Base-by-base conservation (phyloP, 2,888 invertebrate species). In the Parthenolecanium corni region DNA sequence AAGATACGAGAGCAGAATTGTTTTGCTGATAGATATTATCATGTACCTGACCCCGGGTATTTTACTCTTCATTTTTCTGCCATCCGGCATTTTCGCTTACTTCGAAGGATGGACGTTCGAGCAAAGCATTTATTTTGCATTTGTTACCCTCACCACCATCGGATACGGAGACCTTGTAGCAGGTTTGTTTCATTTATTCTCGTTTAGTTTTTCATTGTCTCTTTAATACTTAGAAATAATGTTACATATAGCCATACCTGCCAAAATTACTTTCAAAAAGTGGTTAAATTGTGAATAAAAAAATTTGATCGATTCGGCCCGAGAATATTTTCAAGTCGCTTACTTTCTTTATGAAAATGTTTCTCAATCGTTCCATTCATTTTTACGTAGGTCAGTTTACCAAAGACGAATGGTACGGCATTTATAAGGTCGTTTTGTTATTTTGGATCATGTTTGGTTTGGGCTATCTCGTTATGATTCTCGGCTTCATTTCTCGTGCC, bases 141-240 rank as follows among this genome's bases (percentile, higher is more conserved):
- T 89, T 71, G 88, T 90, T 14, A 89, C 89, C 0, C 78, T 89
- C 12, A 86, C 89, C 2, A 90, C 90, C 3, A 92, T 93, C 67
- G 92, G 92, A 42, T 93, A 92, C 73, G 93, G 93, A n/a, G 93
- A 93, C 73, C 83, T 82, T 71, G 91, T 93, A 31, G 90, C 92
- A 73, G 88, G 89, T 87, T 75, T 70, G 69, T 58, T 62, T 44
- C 38, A 44, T 9, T 42, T n/a, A 6, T n/a, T n/a, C n/a, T n/a
- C n/a, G n/a, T n/a, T n/a, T n/a, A n/a, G n/a, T n/a, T n/a, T n/a
- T n/a, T n/a, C 40, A 12, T 38, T 38, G 9, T 12, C 9, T 12
- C 12, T 38, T 12, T 38, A 38, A 12, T 12, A 38, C 12, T 38
- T n/a, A n/a, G n/a, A n/a, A n/a, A n/a, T n/a, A n/a, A n/a, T n/a